These are phyloP conservation scores for Euwallacea fornicatus DNA, from an alignment of 1,140 invertebrate species.

Conservation along the genomic window DNA sequence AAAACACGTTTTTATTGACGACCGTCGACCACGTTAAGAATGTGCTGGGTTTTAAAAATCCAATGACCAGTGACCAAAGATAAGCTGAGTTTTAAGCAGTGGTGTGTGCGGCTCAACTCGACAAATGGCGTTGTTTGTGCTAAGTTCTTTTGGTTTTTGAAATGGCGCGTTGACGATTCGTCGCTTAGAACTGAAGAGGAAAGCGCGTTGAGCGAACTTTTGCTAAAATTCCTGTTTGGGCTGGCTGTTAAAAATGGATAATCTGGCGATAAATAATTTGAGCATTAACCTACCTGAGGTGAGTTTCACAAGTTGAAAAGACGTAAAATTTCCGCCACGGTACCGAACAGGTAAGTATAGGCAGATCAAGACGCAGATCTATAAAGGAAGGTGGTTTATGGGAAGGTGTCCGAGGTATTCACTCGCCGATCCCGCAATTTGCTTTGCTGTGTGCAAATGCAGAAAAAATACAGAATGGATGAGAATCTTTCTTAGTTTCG, in stretches of 20 bases:
- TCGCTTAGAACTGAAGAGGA: neutral
- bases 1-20: neutral
- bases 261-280: constrained; percentile 43
- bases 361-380: too few relatives aligned
- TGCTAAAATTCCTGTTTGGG: constrained; percentile 11
- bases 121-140: constrained; percentile 1
- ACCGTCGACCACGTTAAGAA: neutral
- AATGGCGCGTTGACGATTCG: neutral
- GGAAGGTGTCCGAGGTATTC: too few relatives aligned
- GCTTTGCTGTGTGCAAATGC: too few relatives aligned
- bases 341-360: too few relatives aligned
- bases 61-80: constrained; percentile 10
- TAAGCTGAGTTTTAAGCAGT: constrained; percentile 3
- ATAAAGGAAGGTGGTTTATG: neutral
- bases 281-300: constrained; percentile 43
- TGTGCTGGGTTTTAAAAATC: constrained; percentile 11
- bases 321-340: neutral
- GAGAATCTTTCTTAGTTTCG: too few relatives aligned
- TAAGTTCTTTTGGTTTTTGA: neutral
- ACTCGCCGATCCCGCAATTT: too few relatives aligned
- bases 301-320: constrained; percentile 14
- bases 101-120: neutral
- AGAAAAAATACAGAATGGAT: too few relatives aligned
- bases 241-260: constrained; percentile 40
- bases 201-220: neutral